Base-by-base conservation (phyloP, 1,140 invertebrate genomes). In the Caenorhabditis tropicalis region DNA sequence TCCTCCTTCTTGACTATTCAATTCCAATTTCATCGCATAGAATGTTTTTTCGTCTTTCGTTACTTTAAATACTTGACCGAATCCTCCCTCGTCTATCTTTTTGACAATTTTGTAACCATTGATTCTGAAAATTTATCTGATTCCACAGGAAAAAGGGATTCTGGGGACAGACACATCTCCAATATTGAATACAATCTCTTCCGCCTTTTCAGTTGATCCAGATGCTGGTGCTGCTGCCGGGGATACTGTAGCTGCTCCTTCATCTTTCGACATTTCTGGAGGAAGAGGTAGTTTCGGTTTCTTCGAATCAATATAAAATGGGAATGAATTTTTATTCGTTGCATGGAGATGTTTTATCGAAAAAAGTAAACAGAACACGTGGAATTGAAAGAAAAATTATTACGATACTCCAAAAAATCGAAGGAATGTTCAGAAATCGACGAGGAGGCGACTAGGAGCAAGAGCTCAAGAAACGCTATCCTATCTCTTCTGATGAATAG, bases 21-120 rank as follows among this genome's bases (percentile, higher is more conserved):
- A 74, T 46, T 74, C 65, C n/a, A 74, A 43, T 46, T 74, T 74
- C 65, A 74, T 74, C 15, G 65, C 65, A 74, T 74, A 74, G 36
- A 74, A 74, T 10, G 65, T 74, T 74, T 74, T 74, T 24, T 74
- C 36, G 33, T 74, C 65, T 43, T 46, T 74, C n/a, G 65, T 74
- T n/a, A 74, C 65, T 74, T 74, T 74, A 29, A 46, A 74, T 12
- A 74, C 65, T 43, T 74, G 65, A 19, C 65, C 65, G 16, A 74
- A 74, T 24, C 65, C 65, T 21, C 65, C 65, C n/a, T 74, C 65
- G 36, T 74, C 65, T 39, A 74, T 74, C 36, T 74, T 74, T 24
- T 46, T 39, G 9, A 74, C 65, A 12, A 74, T 1, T 46, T 43
- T 46, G 36, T 19, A 74, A 15, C 36, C 65, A 31, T 19, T 74